Conservation (phyloP, 2,888 invertebrate genomes). For the Aquatica leii region DNA sequence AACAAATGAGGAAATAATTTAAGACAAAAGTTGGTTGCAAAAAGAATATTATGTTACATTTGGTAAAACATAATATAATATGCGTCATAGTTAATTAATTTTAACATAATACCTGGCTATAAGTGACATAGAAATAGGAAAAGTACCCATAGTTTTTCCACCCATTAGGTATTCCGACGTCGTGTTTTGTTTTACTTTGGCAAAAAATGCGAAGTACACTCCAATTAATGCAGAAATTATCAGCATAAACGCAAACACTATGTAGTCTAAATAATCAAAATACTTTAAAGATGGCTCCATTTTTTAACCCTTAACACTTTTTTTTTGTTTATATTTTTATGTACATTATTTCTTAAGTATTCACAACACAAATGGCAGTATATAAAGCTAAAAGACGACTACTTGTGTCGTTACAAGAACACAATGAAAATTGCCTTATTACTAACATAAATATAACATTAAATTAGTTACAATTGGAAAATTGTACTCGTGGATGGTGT, state of each 20-base stretch:
- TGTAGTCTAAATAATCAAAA: conserved; percentile 71
- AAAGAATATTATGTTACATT: not conserved
- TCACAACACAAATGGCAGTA: conserved; percentile 4
- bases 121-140: conserved; percentile 80
- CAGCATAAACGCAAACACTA: conserved; percentile 73
- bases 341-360: not conserved
- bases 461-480: conserved; percentile 54
- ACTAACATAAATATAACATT: conserved; percentile 50
- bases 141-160: conserved; percentile 79
- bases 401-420: conserved; percentile 34
- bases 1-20: conserved; percentile 22
- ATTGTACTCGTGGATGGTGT: conserved; percentile 39
- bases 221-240: conserved; percentile 72
- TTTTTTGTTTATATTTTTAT: conserved; percentile 9
- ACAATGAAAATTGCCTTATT: conserved; percentile 48
- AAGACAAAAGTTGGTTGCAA: not conserved
- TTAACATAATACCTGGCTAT: conserved; percentile 74
- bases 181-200: conserved; percentile 72
- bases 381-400: conserved; percentile 29
- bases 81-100: too few species aligned
- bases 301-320: conserved; percentile 21
- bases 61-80: too few species aligned
- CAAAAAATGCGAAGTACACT: conserved; percentile 75
- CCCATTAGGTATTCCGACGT: conserved; percentile 78
- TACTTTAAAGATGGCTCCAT: conserved; percentile 49